Evolutionary conservation across 2,888 invertebrate species (phyloP), one percentile per base, ranked within the genome.

Genomic region (Stegana nigrithorax): DNA sequence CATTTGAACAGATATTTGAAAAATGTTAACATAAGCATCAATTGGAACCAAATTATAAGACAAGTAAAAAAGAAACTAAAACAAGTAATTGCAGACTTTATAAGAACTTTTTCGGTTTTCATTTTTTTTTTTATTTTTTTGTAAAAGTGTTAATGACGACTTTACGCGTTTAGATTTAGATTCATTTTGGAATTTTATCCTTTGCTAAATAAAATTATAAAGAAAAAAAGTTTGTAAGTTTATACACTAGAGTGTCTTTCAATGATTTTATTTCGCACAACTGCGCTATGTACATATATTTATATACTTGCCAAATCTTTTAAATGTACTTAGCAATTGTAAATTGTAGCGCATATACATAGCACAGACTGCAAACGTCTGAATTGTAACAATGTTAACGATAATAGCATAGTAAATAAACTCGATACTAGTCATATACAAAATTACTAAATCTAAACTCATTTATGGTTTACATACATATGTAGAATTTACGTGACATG

Each of bases 1-100:
- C 32, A 8, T 14, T 53, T 23, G 57, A 50, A 66, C 21, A 56
- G 69, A 44, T 45, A 61, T 55, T n/a, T n/a, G n/a, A n/a, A n/a
- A 75, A 73, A 71, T 73, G 78, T 81, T 81, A 81, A 80, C 72
- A 80, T 75, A 80, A 81, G 78, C 81, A 81, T 77, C 73, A 78
- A 81, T 81, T 67, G 80, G 82, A 81, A 81, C 79, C 81, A 82
- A 75, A 78, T 68, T 79, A 73, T 69, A 72, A 80, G 73, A 80
- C 80, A 75, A 78, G n/a, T n/a, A 71, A 76, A 71, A 60, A 32
- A 53, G 61, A 27, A 53, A 53, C 12, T 14, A 17, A 12, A 44
- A 36, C 44, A 72, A 66, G 69, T 74, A 78, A 73, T 75, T 78
- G 74, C 78, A 80, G 63, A 72, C 60, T 73, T 76, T 76, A 67